phyloP scores from a whole-genome alignment of 2,113 vertebrate genomes.

The Hippocampus abdominalis region DNA sequence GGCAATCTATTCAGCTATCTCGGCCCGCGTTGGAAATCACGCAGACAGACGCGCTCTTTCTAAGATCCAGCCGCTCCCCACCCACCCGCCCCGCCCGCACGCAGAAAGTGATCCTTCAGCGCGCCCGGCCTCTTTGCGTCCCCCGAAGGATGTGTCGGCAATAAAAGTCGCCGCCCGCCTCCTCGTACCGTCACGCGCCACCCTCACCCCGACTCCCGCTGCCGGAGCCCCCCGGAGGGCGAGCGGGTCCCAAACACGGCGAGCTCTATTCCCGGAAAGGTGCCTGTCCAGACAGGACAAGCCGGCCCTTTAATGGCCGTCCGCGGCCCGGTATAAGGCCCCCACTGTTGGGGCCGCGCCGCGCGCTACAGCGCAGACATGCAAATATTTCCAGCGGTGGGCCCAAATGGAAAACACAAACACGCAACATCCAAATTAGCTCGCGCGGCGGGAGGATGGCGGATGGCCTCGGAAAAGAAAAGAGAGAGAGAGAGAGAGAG shows the following conservation, averaged over 20 bases:
- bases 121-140: constrained; percentile 37
- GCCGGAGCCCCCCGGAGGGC: constrained; percentile 52
- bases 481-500: too few relatives aligned
- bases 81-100: too few relatives aligned
- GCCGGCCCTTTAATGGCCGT: constrained; percentile 72
- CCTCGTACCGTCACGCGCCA: constrained; percentile 32
- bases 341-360: constrained; percentile 66
- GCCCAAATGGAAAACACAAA: constrained; percentile 76
- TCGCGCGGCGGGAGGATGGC: constrained; percentile 44
- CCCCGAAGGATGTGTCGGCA: constrained; percentile 57
- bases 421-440: constrained; percentile 75
- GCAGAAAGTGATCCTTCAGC: constrained; percentile 36
- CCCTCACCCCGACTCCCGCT: constrained; percentile 42
- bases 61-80: not conserved
- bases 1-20: constrained; percentile 9
- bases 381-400: constrained; percentile 76
- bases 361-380: constrained; percentile 70
- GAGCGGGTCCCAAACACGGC: constrained; percentile 64
- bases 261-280: constrained; percentile 72
- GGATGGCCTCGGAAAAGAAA: constrained; percentile 43
- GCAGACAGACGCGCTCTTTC: constrained; percentile 2
- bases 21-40: constrained; percentile 1
- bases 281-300: constrained; percentile 71
- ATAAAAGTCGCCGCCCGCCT: constrained; percentile 37
- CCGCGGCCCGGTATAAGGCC: constrained; percentile 66